Evolutionary conservation across 2,888 invertebrate genomes (phyloP), one percentile per base, ranked within the genome.

Genomic region (Oegoconia quadripuncta): DNA sequence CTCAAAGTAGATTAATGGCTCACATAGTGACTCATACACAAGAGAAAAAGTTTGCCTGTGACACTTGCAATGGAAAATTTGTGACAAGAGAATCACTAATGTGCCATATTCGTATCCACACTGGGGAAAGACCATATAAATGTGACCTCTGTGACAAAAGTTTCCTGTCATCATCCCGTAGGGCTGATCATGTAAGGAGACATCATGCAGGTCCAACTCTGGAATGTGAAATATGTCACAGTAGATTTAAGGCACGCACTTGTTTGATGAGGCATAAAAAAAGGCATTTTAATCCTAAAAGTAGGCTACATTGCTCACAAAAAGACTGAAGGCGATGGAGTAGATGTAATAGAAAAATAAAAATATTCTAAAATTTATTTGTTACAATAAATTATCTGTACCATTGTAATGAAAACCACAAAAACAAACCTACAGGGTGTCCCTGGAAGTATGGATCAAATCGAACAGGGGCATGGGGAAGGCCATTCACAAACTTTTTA

Each of bases 1-100:
- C 44, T 23, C 32, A 41, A 22, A 48, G 49, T 20, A 18, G 38
- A 22, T 33, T 50, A 7, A 50, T 45, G 27, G 25, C 28, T 6
- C 55, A 55, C 31, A 42, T 49, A 9, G 45, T 55, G 3, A 52
- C 43, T 22, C 55, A 55, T 32, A 55, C 55, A 0, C 41, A 46
- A 20, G 52, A 51, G 39, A 47, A 48, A 35, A 55, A 52, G 3
- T 55, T 50, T 32, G 18, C 26, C 1, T 55, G 55, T 46, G 46
- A 51, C 12, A 44, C 43, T 1, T 55, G 55, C 22, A 44, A 46
- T 6, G 46, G 45, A 1, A 49, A 44, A 16, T 55, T 52, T 42
- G 52, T 55, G 3, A 48, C 47, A 1, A 51, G 44, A 29, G 37
- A 37, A 15, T 47, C 55, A 9, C 29, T 52, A 6, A 12, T 47